Evolutionary conservation across 2,113 vertebrate genomes (phyloP), one percentile per base, ranked within the genome.

Genomic region (Campylorhamphus procurvoides): DNA sequence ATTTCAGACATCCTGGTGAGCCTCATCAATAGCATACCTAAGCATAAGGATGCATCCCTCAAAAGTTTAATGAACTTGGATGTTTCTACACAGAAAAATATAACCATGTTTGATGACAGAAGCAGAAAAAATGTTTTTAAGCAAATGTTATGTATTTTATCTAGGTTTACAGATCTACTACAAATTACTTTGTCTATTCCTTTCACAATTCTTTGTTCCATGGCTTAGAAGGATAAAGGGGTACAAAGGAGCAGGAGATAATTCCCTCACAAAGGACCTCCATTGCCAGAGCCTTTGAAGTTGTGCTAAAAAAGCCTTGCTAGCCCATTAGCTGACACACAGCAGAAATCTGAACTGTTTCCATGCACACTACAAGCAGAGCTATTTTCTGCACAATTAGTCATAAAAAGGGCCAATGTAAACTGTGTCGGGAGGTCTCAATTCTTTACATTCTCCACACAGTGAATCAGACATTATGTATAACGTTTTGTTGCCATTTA

Each of bases 341-440:
- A 97, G 91, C 97, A 97, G 96, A 97, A 96, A 96, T 92, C 95
- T 95, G 96, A 97, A 97, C 96, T 95, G 95, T 96, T 97, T 97
- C 93, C 93, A 93, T 90, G 95, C 93, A 90, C 80, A 94, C 92
- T 96, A 93, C 96, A 97, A 97, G 93, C 95, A 91, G 94, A 96
- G 94, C 91, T 97, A 97, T 96, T 97, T 97, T 98, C 94, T 97
- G 96, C 96, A 96, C 97, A 97, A 97, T 98, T 97, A 97, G 93
- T 97, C 95, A 96, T 97, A 97, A 97, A 97, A 97, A 97, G 94
- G 94, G 95, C 97, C 96, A 97, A 97, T 96, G 94, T 96, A 97
- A 98, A 97, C 97, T 97, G 93, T 96, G 96, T 97, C 95, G 95
- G 96, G 96, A 97, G 96, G 97, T 97, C 96, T 97, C 96, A 95